Evolutionary conservation across 2,888 invertebrate genomes (phyloP), one percentile per base, ranked within the genome.

Genomic region (Oxytorus armatus): DNA sequence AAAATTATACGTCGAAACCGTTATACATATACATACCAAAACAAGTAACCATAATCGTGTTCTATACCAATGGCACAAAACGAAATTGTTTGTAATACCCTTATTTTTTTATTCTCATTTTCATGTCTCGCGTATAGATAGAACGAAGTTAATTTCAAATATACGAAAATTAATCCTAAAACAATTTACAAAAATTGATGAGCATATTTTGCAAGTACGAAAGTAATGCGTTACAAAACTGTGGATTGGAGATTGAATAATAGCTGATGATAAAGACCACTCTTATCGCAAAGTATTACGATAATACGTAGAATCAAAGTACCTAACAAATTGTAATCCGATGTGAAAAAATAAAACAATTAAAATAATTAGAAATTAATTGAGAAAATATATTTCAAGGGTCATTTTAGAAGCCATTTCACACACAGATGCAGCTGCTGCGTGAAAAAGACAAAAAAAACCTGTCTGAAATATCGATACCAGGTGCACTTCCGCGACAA

Each of bases 401-500:
- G 33, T 33, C 18, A 11, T 7, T n/a, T 47, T 25, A 14, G 42
- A 39, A 5, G 4, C 36, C 33, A 57, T 66, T 42, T 29, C 8
- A 14, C 18, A 49, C 44, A 47, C 44, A 39, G 42, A 33, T 42
- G n/a, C 57, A 57, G 47, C 42, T 77, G 55, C 47, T 39, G 14
- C 53, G 16, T 14, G 33, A 11, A 57, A 53, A 63, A n/a, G n/a
- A n/a, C n/a, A n/a, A 53, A 44, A 57, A 55, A 18, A 11, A 14
- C 16, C 25, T 39, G 7, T 14, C 14, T 14, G 49, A n/a, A 47
- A 42, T 42, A 72, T 65, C 61, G 72, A 55, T 61, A 63, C 47
- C 72, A 66, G 61, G 66, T 72, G 75, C 75, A 61, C 70, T 80
- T 68, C 49, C 49, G 65, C 36, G 72, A n/a, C 23, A 61, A 63